phyloP scores from a whole-genome alignment of 1,140 invertebrate species.

The honey bee (Apis mellifera) region Amel_HAv3.1 CM009945.2:6617501-6618000 shows the following conservation, averaged over 20 bases:
- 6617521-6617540: too few relatives aligned
- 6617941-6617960: too few relatives aligned
- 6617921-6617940: neutral
- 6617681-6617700: neutral
- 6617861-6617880: neutral
- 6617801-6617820: slow-evolving; percentile 27
- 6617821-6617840: slow-evolving; percentile 12
- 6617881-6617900: slow-evolving; percentile 9
- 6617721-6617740: neutral
- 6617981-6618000: too few relatives aligned
- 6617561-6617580: too few relatives aligned
- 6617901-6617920: neutral
- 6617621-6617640: too few relatives aligned
- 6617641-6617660: too few relatives aligned
- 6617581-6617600: too few relatives aligned
- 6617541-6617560: too few relatives aligned
- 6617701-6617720: neutral
- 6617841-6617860: neutral
- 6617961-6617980: too few relatives aligned
- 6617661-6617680: neutral
- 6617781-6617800: neutral
- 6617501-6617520: too few relatives aligned
- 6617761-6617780: neutral
- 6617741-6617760: neutral
- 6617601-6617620: neutral